phyloP scores from a whole-genome alignment of 1,140 invertebrate genomes.

The Hestina assimilis region DNA sequence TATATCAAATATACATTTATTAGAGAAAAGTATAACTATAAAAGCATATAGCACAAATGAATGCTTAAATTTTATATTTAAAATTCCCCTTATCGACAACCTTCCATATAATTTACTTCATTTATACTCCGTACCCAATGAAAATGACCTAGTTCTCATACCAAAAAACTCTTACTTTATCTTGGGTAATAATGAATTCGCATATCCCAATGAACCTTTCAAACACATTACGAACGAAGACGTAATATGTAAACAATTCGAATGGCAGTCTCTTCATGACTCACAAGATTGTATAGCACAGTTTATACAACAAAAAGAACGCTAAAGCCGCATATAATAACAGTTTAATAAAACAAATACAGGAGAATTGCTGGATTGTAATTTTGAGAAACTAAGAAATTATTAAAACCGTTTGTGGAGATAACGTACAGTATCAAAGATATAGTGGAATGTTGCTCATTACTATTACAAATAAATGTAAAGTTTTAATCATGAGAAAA shows the following conservation, averaged over 20 bases:
- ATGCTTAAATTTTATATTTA: background rate
- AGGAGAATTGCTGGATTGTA: conserved; percentile 34
- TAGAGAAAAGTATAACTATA: conserved; percentile 31
- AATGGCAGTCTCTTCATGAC: conserved; percentile 23
- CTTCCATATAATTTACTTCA: background rate
- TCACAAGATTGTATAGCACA: conserved; percentile 23
- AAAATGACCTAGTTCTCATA: conserved; percentile 31
- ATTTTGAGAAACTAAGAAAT: conserved; percentile 27
- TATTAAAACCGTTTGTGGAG: conserved; percentile 25
- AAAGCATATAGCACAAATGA: conserved; percentile 13
- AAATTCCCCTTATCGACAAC: background rate
- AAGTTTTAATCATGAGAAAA: background rate
- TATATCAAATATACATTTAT: conserved; percentile 23
- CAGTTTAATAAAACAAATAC: conserved; percentile 33
- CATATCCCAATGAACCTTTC: conserved; percentile 30
- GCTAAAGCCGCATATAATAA: conserved; percentile 16
- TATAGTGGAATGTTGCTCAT: conserved; percentile 7
- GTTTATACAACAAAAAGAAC: conserved; percentile 22
- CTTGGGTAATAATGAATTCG: conserved; percentile 32
- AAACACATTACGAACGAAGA: conserved; percentile 14
- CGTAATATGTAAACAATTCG: conserved; percentile 32
- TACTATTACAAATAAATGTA: conserved; percentile 7
- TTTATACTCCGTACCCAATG: conserved; percentile 19
- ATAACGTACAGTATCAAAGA: conserved; percentile 24
- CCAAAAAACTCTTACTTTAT: conserved; percentile 30